These are phyloP conservation scores for Xiphophorus birchmanni DNA, from an alignment of 2,797 vertebrate genomes.

Conservation along the genomic window DNA sequence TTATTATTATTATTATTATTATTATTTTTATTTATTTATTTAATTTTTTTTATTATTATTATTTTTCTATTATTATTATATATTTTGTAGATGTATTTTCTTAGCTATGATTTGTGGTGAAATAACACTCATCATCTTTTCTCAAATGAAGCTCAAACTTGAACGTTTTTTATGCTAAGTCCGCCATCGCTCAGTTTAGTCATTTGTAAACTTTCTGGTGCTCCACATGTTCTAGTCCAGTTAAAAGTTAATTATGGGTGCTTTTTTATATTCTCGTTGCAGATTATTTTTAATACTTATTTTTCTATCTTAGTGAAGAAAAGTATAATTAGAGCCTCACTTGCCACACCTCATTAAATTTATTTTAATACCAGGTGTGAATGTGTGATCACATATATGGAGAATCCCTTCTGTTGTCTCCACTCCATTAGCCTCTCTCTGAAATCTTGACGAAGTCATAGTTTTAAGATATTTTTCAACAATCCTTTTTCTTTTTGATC, in stretches of 20 bases:
- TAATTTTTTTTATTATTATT: no score
- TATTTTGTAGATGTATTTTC: neutral
- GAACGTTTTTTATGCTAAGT: neutral
- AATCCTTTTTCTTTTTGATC: constrained; percentile 37
- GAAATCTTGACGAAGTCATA: constrained; percentile 5
- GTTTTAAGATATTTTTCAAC: constrained; percentile 15
- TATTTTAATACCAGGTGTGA: constrained; percentile 24
- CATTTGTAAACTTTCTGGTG: neutral
- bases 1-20: neutral
- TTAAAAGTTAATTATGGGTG: neutral
- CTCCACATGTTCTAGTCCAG: neutral
- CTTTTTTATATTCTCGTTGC: neutral
- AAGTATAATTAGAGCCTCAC: constrained; percentile 23
- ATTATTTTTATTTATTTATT: neutral
- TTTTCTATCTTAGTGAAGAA: constrained; percentile 7
- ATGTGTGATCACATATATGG: constrained; percentile 25
- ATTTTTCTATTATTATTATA: neutral
- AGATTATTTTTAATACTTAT: neutral
- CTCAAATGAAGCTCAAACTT: neutral
- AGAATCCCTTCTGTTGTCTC: constrained; percentile 48
- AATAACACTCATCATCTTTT: neutral
- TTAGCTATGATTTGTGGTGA: neutral
- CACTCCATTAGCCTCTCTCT: constrained; percentile 20
- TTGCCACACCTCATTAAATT: constrained; percentile 11
- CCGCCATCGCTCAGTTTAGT: neutral